Percentiles rank a stretch among this genome's conserved stretches.
Evolutionary conservation across 2,113 vertebrate species (phyloP).

Genomic region (Bos taurus): ARS-UCD2.0 NC_037331.1:73426501-73427000

Average conservation of each 20-base stretch:
- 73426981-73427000: slow-evolving; percentile 77
- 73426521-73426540: slow-evolving; percentile 95
- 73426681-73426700: slow-evolving; percentile 82
- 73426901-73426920: slow-evolving; percentile 83
- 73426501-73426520: slow-evolving; percentile 84
- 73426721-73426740: slow-evolving; percentile 86
- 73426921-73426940: slow-evolving; percentile 79
- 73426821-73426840: slow-evolving; percentile 76
- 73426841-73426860: slow-evolving; percentile 81
- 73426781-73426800: slow-evolving; percentile 86
- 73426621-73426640: slow-evolving; percentile 71
- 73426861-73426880: slow-evolving; percentile 79
- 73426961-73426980: slow-evolving; percentile 81
- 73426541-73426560: slow-evolving; percentile 95
- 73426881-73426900: slow-evolving; percentile 76
- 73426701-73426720: slow-evolving; percentile 88
- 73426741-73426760: slow-evolving; percentile 71
- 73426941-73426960: slow-evolving; percentile 82
- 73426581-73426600: slow-evolving; percentile 92
- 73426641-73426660: slow-evolving; percentile 77
- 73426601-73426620: slow-evolving; percentile 81
- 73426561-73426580: slow-evolving; percentile 95
- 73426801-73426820: slow-evolving; percentile 82
- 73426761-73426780: slow-evolving; percentile 83
- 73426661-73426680: slow-evolving; percentile 78